These are phyloP conservation scores for Papilio dardanus DNA, from an alignment of 1,140 invertebrate species.

Conservation along the genomic window DNA sequence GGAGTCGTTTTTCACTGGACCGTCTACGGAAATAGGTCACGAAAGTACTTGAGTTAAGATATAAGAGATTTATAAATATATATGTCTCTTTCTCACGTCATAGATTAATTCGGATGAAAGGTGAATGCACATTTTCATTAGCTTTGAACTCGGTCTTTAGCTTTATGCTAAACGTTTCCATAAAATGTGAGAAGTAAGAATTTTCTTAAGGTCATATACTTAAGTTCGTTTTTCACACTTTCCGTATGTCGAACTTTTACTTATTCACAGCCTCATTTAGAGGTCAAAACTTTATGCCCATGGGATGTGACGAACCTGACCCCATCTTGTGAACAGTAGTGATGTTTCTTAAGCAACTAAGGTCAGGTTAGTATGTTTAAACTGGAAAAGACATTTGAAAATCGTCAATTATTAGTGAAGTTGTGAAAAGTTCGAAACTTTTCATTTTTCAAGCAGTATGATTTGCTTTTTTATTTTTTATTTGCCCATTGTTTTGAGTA, in stretches of 20 bases:
- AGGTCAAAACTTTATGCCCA: neutral
- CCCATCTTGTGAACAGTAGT: neutral
- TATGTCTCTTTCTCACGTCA: neutral
- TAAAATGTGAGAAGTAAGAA: neutral
- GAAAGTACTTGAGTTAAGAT: neutral
- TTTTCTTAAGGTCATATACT: neutral
- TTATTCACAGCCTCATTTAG: neutral
- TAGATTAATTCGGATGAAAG: neutral
- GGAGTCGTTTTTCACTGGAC: neutral
- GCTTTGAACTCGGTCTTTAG: neutral
- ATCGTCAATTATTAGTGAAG: neutral
- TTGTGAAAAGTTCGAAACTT: neutral
- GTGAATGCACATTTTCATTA: neutral
- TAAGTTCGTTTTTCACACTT: neutral
- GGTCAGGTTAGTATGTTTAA: neutral
- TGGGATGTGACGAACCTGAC: neutral
- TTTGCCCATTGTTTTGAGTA: constrained; percentile 9
- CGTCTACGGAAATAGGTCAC: neutral
- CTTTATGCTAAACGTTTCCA: neutral
- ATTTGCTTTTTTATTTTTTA: neutral
- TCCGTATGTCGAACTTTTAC: neutral
- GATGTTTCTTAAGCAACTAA: neutral
- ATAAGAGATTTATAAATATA: neutral
- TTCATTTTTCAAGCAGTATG: constrained; percentile 4
- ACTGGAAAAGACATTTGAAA: neutral